Percentiles rank a stretch among this genome's conserved stretches.
Evolutionary conservation across 2,797 vertebrate genomes (phyloP).

Genomic region (Myotis vivesi): DNA sequence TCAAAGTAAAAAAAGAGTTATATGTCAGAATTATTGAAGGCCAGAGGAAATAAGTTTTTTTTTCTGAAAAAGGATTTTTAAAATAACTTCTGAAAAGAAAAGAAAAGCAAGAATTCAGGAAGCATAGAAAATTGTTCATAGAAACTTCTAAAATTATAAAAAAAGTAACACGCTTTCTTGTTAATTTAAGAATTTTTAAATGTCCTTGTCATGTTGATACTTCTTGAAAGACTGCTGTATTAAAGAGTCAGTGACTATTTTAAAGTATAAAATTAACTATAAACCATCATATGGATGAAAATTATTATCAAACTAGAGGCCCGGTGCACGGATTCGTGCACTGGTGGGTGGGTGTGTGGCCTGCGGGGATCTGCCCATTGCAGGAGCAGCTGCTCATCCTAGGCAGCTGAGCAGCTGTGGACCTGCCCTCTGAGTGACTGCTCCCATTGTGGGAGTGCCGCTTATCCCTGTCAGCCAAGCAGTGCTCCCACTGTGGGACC

Average conservation of each 20-base stretch:
- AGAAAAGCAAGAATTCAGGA: background rate
- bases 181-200: background rate
- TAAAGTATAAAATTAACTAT: background rate
- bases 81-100: background rate
- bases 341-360: no score
- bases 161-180: background rate
- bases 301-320: background rate
- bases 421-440: no score
- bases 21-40: constrained; percentile 28
- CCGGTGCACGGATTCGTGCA: no score
- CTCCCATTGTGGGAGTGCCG: no score
- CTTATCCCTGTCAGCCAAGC: no score
- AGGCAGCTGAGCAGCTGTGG: no score
- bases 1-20: background rate
- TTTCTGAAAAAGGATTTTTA: constrained; percentile 34
- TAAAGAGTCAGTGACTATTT: background rate
- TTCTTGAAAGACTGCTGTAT: background rate
- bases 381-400: no score
- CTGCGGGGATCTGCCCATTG: no score
- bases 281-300: background rate
- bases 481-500: no score
- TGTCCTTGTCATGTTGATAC: background rate
- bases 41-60: background rate
- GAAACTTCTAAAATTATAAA: background rate
- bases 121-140: background rate